These are phyloP conservation scores for Keiferia lycopersicella DNA, from an alignment of 2,888 invertebrate genomes.

Conservation along the genomic window DNA sequence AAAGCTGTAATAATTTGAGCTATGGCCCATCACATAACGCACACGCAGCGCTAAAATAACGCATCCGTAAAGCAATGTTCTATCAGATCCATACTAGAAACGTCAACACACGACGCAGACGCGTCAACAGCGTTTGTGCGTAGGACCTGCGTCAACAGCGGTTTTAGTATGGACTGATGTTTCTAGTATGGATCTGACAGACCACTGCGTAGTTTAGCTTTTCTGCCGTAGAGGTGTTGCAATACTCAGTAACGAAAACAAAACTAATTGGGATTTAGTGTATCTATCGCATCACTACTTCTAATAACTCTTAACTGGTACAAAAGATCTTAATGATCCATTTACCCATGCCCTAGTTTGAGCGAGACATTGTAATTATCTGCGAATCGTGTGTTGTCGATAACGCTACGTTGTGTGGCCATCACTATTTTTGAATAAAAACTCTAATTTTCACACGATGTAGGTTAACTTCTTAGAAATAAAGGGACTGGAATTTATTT, in stretches of 20 bases:
- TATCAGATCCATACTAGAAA: no score
- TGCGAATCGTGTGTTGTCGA: conserved; percentile 8
- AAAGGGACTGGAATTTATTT: not conserved
- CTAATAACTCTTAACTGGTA: conserved; percentile 30
- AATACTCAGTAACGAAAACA: not conserved
- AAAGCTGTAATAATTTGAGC: no score
- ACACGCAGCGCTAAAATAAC: no score
- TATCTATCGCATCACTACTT: conserved; percentile 26
- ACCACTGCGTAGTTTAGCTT: no score
- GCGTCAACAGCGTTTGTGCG: no score
- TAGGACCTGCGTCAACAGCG: no score
- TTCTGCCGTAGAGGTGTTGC: no score
- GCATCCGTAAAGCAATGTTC: no score
- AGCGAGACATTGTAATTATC: conserved; percentile 10
- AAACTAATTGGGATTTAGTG: not conserved
- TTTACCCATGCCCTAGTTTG: conserved; percentile 18
- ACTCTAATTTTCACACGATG: not conserved
- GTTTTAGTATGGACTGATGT: no score
- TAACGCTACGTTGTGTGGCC: not conserved
- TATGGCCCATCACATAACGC: no score
- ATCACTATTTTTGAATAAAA: conserved; percentile 18
- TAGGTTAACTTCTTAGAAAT: conserved; percentile 4
- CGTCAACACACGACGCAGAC: no score
- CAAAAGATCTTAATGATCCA: conserved; percentile 29
- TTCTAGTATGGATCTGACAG: no score